These are phyloP conservation scores for Metacarcinus magister DNA, from an alignment of 2,888 invertebrate genomes.

Conservation along the genomic window DNA sequence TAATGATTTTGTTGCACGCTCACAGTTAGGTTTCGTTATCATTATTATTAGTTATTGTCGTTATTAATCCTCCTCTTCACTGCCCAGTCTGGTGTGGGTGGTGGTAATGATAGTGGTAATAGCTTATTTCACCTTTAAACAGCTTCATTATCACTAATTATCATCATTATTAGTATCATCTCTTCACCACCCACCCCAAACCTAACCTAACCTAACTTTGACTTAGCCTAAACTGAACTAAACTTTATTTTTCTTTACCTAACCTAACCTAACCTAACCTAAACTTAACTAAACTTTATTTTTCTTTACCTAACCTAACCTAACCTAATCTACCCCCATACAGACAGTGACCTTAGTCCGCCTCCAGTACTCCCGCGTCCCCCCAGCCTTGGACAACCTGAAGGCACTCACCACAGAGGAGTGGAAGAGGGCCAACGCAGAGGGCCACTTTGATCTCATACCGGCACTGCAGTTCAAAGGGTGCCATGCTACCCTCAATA, in stretches of 20 bases:
- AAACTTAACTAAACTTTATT: too few relatives aligned
- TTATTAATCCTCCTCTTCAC: background rate
- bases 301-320: too few relatives aligned
- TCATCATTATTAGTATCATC: too few relatives aligned
- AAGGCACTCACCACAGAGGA: constrained; percentile 73
- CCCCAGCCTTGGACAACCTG: constrained; percentile 74
- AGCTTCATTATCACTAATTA: background rate
- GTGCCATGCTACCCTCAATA: constrained; percentile 57
- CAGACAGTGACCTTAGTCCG: constrained; percentile 80
- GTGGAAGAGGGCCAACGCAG: constrained; percentile 78
- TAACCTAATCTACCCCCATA: background rate
- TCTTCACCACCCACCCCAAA: background rate
- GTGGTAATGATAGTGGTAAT: too few relatives aligned
- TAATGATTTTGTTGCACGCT: too few relatives aligned
- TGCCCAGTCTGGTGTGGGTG: constrained; percentile 72
- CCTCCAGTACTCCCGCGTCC: constrained; percentile 72
- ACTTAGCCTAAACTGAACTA: too few relatives aligned
- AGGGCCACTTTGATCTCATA: constrained; percentile 77
- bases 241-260: too few relatives aligned
- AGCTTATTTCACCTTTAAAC: too few relatives aligned
- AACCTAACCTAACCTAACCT: too few relatives aligned
- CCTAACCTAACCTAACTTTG: too few relatives aligned
- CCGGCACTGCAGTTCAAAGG: constrained; percentile 72
- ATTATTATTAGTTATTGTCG: too few relatives aligned
- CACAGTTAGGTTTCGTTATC: too few relatives aligned